phyloP scores from a whole-genome alignment of 2,888 invertebrate genomes.

The Drosophila maculinotata region DNA sequence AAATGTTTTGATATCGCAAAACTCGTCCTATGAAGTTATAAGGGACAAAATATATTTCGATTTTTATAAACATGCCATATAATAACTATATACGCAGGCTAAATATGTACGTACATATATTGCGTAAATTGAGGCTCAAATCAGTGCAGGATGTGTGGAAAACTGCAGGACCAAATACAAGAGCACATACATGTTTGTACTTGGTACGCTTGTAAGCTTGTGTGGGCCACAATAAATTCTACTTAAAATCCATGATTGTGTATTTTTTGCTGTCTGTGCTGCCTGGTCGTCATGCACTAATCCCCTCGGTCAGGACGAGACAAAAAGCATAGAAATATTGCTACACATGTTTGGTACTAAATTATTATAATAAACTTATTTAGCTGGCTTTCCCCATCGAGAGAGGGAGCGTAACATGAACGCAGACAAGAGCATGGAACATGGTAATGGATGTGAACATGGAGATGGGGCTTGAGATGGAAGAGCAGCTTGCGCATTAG shows the following conservation, averaged over 20 bases:
- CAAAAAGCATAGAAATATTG: slow-evolving; percentile 47
- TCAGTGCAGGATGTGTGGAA: too few relatives aligned
- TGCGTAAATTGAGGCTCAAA: too few relatives aligned
- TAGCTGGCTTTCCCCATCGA: slow-evolving; percentile 25
- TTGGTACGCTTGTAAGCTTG: not conserved
- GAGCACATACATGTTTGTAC: not conserved
- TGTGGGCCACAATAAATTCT: slow-evolving; percentile 51
- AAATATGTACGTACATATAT: too few relatives aligned
- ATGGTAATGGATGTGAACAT: slow-evolving; percentile 18
- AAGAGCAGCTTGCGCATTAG: slow-evolving; percentile 7
- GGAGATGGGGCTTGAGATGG: slow-evolving; percentile 13
- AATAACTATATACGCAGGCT: too few relatives aligned
- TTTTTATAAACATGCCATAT: too few relatives aligned
- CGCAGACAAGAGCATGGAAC: slow-evolving; percentile 5
- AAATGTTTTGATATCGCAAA: too few relatives aligned
- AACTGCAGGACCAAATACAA: too few relatives aligned
- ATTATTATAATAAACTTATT: slow-evolving; percentile 78
- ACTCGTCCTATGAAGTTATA: too few relatives aligned
- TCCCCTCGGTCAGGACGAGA: slow-evolving; percentile 25
- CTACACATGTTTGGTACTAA: slow-evolving; percentile 74
- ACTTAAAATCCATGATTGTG: slow-evolving; percentile 63
- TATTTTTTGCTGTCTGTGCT: slow-evolving; percentile 23
- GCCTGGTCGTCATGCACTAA: slow-evolving; percentile 29
- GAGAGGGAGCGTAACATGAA: not conserved
- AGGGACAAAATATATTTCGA: too few relatives aligned